Base-by-base conservation (phyloP, 2,113 vertebrate species). In the Condylura cristata region DNA sequence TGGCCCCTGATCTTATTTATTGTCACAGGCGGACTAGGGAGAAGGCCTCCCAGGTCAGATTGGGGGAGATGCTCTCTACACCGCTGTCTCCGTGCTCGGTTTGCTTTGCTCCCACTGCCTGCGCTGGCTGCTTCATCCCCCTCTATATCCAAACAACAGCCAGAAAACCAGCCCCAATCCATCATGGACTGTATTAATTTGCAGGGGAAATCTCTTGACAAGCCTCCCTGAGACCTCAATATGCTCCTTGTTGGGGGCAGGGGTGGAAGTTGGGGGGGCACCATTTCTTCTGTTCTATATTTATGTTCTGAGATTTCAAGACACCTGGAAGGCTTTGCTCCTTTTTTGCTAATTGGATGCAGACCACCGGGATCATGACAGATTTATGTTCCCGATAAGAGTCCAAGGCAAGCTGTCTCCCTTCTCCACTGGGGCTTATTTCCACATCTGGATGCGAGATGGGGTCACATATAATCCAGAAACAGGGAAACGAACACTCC, bases 241-340 rank as follows among this genome's bases (percentile, higher is more conserved):
- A 20, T 8, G 30, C 60, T 72, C 28, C 34, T 51, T 24, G 32
- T 24, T 86, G 39, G 20, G 60, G 46, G 70, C 34, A 2, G 11
- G 26, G 26, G 34, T 63, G 22, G 34, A 44, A 46, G 12, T 3
- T 56, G 39, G 16, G 17, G 75, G 6, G 7, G 13, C 28, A 24
- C 53, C 56, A 12, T 66, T 65, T 86, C 48, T 86, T 63, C 37
- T 26, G 0, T 46, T 89, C 60, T 30, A 3, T 71, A n/a, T 86
- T 80, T 71, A n/a, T 37, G 41, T 46, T 75, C 53, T 90, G 90
- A 87, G 65, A 72, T 85, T 92, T 84, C 20, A 53, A 56, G 46
- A 92, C 39, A 60, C 51, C 70, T 60, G 39, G 5, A 51, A 71
- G 89, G 68, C 17, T 41, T 24, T 48, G 80, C n/a, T 82, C 51